Base-by-base conservation (phyloP, 2,113 vertebrate genomes). In the Rhombomys opimus region DNA sequence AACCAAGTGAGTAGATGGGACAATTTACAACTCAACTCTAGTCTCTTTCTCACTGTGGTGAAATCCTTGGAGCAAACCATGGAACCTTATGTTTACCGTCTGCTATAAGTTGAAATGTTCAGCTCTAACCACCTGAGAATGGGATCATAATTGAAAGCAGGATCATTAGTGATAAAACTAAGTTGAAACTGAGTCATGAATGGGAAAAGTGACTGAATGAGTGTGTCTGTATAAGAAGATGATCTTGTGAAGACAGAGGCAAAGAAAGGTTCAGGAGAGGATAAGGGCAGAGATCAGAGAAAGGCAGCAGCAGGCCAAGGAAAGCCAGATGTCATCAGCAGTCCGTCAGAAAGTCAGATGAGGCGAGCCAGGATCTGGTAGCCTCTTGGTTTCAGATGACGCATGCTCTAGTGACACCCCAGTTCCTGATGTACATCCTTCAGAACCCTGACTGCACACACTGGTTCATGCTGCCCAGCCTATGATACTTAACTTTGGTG, bases 41-140 rank as follows among this genome's bases (percentile, higher is more conserved):
- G n/a, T 23, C 90, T 95, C 72, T 57, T 41, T 18, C 23, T 46
- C 30, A 46, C 41, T 90, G 5, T 27, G 52, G 12, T 67, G 18
- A 65, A 84, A 93, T 84, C n/a, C 80, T 93, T 90, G 85, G 54
- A 87, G 52, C 91, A 87, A 89, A 57, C 87, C 57, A 68, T 73
- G 7, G 38, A 91, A 93, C 91, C 77, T 90, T 77, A n/a, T 63
- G 11, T 41, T 96, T 80, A 67, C 59, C 14, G 65, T 92, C 54
- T 81, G 35, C 75, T 88, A 41, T 63, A 35, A 35, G n/a, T 76
- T 93, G 35, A 96, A 75, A 72, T 30, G 10, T 85, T 57, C 57
- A 85, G n/a, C 46, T 94, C 77, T 82, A 77, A 89, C 22, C 78
- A 91, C 61, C 59, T 50, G 67, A 70, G 32, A 91, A 73, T 68